Conservation (phyloP, 2,113 vertebrate genomes). For the Oreochromis niloticus region DNA sequence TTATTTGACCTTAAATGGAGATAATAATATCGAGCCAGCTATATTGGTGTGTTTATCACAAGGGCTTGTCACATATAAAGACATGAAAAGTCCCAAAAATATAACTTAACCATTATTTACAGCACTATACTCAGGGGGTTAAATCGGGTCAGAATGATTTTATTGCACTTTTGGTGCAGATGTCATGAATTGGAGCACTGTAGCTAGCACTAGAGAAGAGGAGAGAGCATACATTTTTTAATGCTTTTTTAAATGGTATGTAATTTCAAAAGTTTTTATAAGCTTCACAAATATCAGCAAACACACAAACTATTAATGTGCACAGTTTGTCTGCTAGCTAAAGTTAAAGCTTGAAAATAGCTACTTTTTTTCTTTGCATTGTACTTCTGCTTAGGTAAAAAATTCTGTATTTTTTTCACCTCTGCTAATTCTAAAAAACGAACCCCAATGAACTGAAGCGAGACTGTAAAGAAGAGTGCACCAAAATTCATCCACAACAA, state of each 20-base stretch:
- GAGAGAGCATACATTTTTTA: not conserved
- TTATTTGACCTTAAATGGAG: not conserved
- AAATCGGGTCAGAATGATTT: not conserved
- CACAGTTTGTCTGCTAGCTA: not conserved
- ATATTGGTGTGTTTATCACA: not conserved
- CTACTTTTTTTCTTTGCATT: not conserved
- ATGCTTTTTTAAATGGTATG: not conserved
- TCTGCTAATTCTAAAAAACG: not conserved
- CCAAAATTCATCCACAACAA: not conserved
- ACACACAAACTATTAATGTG: not conserved
- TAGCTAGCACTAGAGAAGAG: not conserved
- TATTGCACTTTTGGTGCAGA: not conserved
- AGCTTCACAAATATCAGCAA: not conserved
- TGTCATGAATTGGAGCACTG: not conserved
- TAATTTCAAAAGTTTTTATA: not conserved
- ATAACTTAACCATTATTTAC: not conserved
- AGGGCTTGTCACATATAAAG: not conserved
- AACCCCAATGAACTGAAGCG: not conserved
- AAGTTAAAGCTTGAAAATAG: not conserved
- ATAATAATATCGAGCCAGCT: not conserved
- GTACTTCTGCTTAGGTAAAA: not conserved
- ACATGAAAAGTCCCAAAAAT: not conserved
- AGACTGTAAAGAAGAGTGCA: not conserved
- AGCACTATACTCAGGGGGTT: not conserved
- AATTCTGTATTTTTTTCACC: not conserved